Evolutionary conservation across 30 jellyfish, hydroid and myxozoan species (phyloP).

Genomic region (Aurelia aurita): DNA sequence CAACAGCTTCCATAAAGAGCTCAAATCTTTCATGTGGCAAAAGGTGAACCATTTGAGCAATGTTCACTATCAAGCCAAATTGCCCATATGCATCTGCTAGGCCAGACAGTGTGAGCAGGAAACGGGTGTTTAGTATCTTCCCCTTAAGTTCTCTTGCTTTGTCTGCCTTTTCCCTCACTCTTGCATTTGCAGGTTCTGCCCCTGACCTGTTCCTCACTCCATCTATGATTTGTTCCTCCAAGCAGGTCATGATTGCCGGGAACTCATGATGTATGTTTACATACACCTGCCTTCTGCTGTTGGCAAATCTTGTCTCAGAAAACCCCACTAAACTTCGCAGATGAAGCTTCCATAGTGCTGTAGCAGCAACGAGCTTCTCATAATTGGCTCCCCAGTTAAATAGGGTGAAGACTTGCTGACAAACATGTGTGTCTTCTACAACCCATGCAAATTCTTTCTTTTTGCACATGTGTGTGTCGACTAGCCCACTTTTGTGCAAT

Average conservation of each 20-base stretch:
- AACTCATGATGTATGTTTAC: conserved; percentile 33
- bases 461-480: conserved; percentile 40
- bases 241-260: conserved; percentile 35
- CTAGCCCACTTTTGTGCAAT: conserved; percentile 52
- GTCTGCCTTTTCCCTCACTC: conserved; percentile 32
- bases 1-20: conserved; percentile 17
- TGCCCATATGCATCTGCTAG: conserved; percentile 50
- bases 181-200: conserved; percentile 23
- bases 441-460: conserved; percentile 2
- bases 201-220: conserved; percentile 2
- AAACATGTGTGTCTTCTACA: conserved; percentile 22
- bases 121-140: conserved; percentile 21
- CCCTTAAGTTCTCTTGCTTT: conserved; percentile 46
- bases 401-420: conserved; percentile 34
- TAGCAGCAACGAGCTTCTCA: conserved; percentile 49
- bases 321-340: conserved; percentile 27
- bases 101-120: conserved; percentile 42
- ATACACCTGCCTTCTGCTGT: conserved; percentile 35
- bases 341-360: conserved; percentile 32
- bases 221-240: conserved; percentile 7
- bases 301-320: conserved; percentile 18
- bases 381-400: conserved; percentile 53
- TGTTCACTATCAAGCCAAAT: conserved; percentile 26
- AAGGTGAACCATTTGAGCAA: conserved; percentile 17
- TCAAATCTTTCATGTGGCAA: conserved; percentile 19